A percentile compares a stretch with the other conserved stretches of the same genome.
These are phyloP conservation scores for Steinernema hermaphroditum DNA, from an alignment of 2,888 invertebrate genomes.

Conservation along the genomic window DNA sequence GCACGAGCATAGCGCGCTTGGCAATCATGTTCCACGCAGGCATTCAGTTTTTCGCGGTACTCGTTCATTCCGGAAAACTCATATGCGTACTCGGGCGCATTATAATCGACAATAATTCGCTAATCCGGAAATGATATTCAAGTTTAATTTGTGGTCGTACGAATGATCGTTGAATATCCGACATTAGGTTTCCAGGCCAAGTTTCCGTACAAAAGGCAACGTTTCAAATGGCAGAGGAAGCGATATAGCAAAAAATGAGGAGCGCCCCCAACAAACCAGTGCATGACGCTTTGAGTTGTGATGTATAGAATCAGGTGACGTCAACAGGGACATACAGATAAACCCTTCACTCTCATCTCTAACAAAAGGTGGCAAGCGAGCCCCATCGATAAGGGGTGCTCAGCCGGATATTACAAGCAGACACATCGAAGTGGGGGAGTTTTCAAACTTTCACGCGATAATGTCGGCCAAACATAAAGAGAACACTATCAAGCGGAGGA, in stretches of 20 bases:
- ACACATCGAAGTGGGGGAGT: neutral
- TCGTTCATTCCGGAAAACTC: neutral
- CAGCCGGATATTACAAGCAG: neutral
- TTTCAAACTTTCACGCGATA: slow-evolving; percentile 14
- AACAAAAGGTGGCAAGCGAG: neutral
- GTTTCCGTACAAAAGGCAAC: too few relatives aligned
- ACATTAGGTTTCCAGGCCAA: neutral
- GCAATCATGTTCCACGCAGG: neutral
- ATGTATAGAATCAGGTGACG: slow-evolving; percentile 26
- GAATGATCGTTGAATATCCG: neutral
- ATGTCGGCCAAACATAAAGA: slow-evolving; percentile 9
- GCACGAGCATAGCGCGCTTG: neutral
- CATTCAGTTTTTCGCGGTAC: neutral
- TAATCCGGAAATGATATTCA: neutral
- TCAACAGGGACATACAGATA: neutral
- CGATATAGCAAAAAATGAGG: too few relatives aligned
- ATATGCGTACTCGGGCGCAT: neutral
- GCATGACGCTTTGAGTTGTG: too few relatives aligned
- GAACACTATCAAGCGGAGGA: neutral
- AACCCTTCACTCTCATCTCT: neutral
- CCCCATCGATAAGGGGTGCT: too few relatives aligned
- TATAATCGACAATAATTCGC: slow-evolving; percentile 18
- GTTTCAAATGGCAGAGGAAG: too few relatives aligned
- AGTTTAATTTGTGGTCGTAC: neutral
- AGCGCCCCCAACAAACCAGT: too few relatives aligned